Evolutionary conservation across 2,888 invertebrate genomes (phyloP).

Genomic region (Azorinus chamasolen): DNA sequence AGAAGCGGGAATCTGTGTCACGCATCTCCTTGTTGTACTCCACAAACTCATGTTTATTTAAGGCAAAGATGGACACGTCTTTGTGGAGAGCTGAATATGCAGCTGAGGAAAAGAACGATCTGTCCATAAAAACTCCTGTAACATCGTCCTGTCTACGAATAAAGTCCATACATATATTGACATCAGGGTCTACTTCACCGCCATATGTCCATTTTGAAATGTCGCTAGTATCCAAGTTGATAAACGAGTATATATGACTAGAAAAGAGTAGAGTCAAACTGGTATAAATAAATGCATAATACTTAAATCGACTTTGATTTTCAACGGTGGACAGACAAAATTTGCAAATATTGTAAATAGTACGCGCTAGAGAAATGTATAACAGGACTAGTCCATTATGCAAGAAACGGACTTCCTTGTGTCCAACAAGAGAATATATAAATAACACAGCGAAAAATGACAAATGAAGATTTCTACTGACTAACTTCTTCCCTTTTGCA

Average conservation of each 20-base stretch:
- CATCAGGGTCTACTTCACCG: constrained; percentile 52
- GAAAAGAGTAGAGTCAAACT: constrained; percentile 17
- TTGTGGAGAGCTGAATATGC: constrained; percentile 73
- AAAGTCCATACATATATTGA: constrained; percentile 71
- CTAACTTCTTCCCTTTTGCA: neutral
- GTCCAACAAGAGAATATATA: constrained; percentile 43
- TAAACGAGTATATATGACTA: constrained; percentile 45
- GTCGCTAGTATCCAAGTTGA: constrained; percentile 1
- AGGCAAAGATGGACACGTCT: constrained; percentile 71
- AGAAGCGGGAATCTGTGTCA: neutral
- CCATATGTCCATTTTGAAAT: constrained; percentile 66
- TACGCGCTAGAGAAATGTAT: constrained; percentile 62
- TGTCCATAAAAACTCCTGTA: constrained; percentile 76
- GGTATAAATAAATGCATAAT: constrained; percentile 38
- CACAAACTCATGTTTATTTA: constrained; percentile 64
- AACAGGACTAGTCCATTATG: constrained; percentile 74
- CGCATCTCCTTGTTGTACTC: constrained; percentile 28
- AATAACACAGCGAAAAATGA: neutral
- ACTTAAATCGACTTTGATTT: constrained; percentile 9
- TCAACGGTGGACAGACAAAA: constrained; percentile 18
- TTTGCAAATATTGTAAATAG: neutral
- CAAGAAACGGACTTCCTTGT: constrained; percentile 79
- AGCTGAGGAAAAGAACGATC: constrained; percentile 69
- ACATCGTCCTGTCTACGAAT: constrained; percentile 71
- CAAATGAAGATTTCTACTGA: neutral